Base-by-base conservation (phyloP, 1,140 invertebrate genomes). In the Drosophila chauvacae region DNA sequence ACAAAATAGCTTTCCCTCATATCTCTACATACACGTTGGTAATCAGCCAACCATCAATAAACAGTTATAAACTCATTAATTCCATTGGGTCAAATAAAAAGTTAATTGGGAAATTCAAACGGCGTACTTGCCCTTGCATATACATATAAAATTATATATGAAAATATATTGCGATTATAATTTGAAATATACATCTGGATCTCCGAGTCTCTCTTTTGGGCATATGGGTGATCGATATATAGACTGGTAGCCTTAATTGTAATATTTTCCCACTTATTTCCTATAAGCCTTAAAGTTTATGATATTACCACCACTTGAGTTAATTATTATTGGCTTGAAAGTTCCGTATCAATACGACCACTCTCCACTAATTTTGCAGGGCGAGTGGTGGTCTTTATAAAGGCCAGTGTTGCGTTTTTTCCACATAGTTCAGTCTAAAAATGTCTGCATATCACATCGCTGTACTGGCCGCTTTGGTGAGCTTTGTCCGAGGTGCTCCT, bases 321-420 rank as follows among this genome's bases (percentile, higher is more conserved):
- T 30, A 30, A 30, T 9, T 30, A 7, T 9, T 30, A 30, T 9
- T 30, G 30, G 30, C 30, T 30, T 7, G 7, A 30, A 30, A 9
- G 30, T 30, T 30, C 30, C 39, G n/a, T 77, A 77, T 76, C 74
- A 45, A 33, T 39, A 62, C 62, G 4, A 48, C 33, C 20, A 11
- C 13, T 37, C 14, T 20, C 33, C 20, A 11, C 13, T 37, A 11
- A 26, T 41, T 13, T 35, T 10, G 11, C 33, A 16, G 13, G 14
- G 16, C 18, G 3, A 16, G 2, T n/a, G 28, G 7, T 30, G 16
- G 50, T 51, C 50, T 57, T 60, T 61, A 77, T 61, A 77, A 42
- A 48, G n/a, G 16, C 28, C 5, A 13, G 55, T 14, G 2, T 6
- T 18, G 37, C 30, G 30, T 7, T 0, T 30, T 30, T 30, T 30